Conservation (phyloP, 30 jellyfish, hydroid and myxozoan genomes). For the Nemopilema nomurai region DNA sequence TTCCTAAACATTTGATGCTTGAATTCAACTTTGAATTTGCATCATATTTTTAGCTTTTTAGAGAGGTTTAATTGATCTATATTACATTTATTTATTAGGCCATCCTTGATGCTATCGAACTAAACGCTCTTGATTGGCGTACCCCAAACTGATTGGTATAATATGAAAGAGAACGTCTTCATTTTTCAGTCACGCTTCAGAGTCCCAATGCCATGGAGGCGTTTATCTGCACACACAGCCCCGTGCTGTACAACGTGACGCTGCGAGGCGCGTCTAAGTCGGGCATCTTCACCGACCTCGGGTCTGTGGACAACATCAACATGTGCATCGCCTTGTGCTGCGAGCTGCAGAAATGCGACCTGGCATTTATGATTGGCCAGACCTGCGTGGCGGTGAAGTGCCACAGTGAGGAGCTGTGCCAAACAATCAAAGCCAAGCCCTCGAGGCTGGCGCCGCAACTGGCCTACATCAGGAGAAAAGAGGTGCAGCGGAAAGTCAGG, state of each 20-base stretch:
- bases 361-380: slow-evolving; percentile 86
- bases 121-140: too few relatives aligned
- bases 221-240: slow-evolving; percentile 95
- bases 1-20: too few relatives aligned
- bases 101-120: too few relatives aligned
- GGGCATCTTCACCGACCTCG: slow-evolving; percentile 87
- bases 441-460: slow-evolving; percentile 76
- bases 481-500: slow-evolving; percentile 70
- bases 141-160: too few relatives aligned
- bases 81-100: too few relatives aligned
- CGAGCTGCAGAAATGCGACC: slow-evolving; percentile 84
- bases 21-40: neutral
- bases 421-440: slow-evolving; percentile 91
- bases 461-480: slow-evolving; percentile 92
- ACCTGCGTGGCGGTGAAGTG: slow-evolving; percentile 93
- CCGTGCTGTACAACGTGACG: slow-evolving; percentile 89
- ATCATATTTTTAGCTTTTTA: too few relatives aligned
- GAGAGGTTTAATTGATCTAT: too few relatives aligned
- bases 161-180: too few relatives aligned
- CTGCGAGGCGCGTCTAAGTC: slow-evolving; percentile 91
- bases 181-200: slow-evolving; percentile 69
- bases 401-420: slow-evolving; percentile 88
- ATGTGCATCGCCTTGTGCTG: slow-evolving; percentile 91
- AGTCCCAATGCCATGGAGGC: slow-evolving; percentile 67
- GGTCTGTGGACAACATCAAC: slow-evolving; percentile 89